These are phyloP conservation scores for Trichonephila inaurata DNA, from an alignment of 1,140 invertebrate genomes.

Conservation along the genomic window DNA sequence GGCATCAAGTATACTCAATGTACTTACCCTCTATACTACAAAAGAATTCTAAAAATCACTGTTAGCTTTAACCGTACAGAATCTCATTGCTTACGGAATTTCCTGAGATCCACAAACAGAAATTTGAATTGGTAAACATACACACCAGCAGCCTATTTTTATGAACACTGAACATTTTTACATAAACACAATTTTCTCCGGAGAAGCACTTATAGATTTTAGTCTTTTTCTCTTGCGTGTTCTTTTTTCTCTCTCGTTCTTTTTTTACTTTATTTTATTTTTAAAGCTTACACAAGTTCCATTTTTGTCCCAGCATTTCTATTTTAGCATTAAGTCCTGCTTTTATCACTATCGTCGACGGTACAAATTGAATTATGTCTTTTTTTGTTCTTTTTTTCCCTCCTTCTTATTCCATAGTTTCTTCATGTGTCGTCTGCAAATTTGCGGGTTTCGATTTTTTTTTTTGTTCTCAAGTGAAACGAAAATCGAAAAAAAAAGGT, in stretches of 20 bases:
- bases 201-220: neutral
- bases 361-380: constrained; percentile 63
- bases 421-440: constrained; percentile 18
- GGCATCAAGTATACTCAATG: neutral
- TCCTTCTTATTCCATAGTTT: neutral
- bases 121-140: constrained; percentile 60
- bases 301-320: neutral
- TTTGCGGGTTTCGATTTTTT: constrained; percentile 36
- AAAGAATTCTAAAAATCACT: constrained; percentile 7
- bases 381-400: neutral
- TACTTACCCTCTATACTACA: neutral
- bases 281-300: neutral
- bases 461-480: neutral
- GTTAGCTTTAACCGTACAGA: neutral
- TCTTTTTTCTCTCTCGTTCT: neutral
- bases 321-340: neutral
- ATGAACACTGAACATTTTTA: neutral
- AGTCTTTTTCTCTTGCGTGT: neutral
- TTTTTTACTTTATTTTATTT: neutral
- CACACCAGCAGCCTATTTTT: neutral
- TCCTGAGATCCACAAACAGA: neutral
- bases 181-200: constrained; percentile 46
- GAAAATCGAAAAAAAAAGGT: neutral
- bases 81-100: neutral
- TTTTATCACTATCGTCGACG: neutral